A percentile compares a stretch with the other conserved stretches of the same genome.
Conservation (phyloP, 1,140 invertebrate genomes). For the Drosophila lacertosa region DNA sequence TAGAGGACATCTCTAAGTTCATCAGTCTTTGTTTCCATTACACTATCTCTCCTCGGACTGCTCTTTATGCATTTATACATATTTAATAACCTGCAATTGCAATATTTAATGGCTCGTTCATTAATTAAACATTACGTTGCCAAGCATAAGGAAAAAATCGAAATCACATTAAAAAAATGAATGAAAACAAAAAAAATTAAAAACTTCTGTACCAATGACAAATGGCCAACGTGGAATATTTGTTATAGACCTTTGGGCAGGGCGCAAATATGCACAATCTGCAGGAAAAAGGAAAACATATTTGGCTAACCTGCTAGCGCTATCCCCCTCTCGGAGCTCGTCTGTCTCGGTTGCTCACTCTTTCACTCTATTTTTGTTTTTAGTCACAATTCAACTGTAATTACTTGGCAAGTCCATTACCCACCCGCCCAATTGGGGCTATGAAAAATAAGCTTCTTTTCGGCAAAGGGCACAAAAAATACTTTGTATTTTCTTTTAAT, state of each 20-base stretch:
- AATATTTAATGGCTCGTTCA: slow-evolving; percentile 65
- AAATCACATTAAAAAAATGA: slow-evolving; percentile 8
- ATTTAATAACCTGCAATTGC: slow-evolving; percentile 43
- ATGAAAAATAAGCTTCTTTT: slow-evolving; percentile 69
- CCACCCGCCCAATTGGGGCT: slow-evolving; percentile 16
- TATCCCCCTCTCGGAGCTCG: not conserved
- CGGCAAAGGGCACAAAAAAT: slow-evolving; percentile 38
- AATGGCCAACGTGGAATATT: slow-evolving; percentile 31
- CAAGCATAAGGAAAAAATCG: slow-evolving; percentile 37
- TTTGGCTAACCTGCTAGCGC: slow-evolving; percentile 41
- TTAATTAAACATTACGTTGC: slow-evolving; percentile 76
- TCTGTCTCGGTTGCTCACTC: not conserved
- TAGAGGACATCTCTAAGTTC: not conserved
- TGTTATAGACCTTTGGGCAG: slow-evolving; percentile 10
- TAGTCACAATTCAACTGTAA: slow-evolving; percentile 79
- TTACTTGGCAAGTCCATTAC: slow-evolving; percentile 73
- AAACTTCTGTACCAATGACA: slow-evolving; percentile 30
- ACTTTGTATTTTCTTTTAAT: slow-evolving; percentile 80
- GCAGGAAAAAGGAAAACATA: slow-evolving; percentile 44
- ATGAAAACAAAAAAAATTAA: slow-evolving; percentile 14
- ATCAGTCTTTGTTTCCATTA: not conserved
- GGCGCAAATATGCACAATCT: slow-evolving; percentile 21
- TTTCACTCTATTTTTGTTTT: slow-evolving; percentile 42
- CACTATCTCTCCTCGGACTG: not conserved
- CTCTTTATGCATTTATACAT: slow-evolving; percentile 31